Base-by-base conservation (phyloP, 2,888 invertebrate genomes). In the Sylvicola cinctus region DNA sequence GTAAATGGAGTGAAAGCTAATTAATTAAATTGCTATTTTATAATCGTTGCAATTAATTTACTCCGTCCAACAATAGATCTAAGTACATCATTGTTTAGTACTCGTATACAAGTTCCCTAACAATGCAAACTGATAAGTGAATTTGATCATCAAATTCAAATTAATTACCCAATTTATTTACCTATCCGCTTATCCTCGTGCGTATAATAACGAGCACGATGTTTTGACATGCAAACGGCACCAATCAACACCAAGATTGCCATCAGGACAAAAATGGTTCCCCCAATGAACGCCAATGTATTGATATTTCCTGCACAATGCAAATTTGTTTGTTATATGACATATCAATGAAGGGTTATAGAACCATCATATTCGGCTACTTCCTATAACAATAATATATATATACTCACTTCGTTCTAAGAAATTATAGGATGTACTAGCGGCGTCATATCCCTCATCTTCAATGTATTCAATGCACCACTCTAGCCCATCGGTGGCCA, bases 181-280 rank as follows among this genome's bases (percentile, higher is more conserved):
- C 45, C 44, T 35, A 46, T 50, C 38, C 62, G 56, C 41, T 73
- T 72, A 49, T 77, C 79, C 53, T 81, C 81, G 49, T 79, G 70
- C 8, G 81, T 83, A 51, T 81, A 81, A 55, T 83, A 83, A 31
- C 70, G 68, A 4, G 74, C 73, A 4, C 74, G 72, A 41, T 74
- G 67, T 37, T 71, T 70, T 29, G 74, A 65, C 44, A 75, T 71
- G 45, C 74, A 77, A 34, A 54, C 49, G 29, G 37, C 20, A 44
- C 69, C 67, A 34, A 76, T 58, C 3, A 68, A 68, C 1, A 63
- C 63, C 2, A 70, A 61, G 26, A 67, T 62, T 0, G 52, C 47
- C 42, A 54, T 49, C 44, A 56, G 46, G 38, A 55, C 57, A 43
- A 57, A 51, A 37, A 58, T 52, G 41, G 55, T 49, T 44, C 58